Base-by-base conservation (phyloP, 2,113 vertebrate genomes). In the Synchiropus splendidus region DNA sequence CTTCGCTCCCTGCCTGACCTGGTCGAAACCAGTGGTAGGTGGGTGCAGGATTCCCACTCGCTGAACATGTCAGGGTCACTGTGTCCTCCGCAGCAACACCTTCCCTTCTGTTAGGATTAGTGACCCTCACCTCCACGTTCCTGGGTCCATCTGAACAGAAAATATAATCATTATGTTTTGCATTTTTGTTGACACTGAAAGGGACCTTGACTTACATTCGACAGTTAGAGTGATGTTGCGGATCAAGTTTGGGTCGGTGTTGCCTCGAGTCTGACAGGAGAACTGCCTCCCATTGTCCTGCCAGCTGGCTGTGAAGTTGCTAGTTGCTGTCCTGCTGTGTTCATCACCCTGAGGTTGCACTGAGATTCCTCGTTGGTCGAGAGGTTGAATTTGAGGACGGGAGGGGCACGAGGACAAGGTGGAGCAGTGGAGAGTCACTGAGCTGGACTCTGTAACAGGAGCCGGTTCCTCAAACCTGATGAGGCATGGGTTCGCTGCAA, bases 401-500 rank as follows among this genome's bases (percentile, higher is more conserved):
- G 2, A 12, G 4, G 2, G 0, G 46, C 81, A 85, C 9, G 45
- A 16, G 5, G 0, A 10, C 6, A 2, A 15, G 11, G 75, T 81
- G 10, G 43, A 66, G 43, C 80, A 85, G 0, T 1, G 21, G 18
- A 83, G 16, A 0, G 2, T 62, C 9, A 77, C 14, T 0, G 1
- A 4, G 16, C n/a, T 0, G 6, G 1, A 64, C n/a, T 1, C n/a
- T n/a, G n/a, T n/a, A n/a, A n/a, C n/a, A n/a, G 3, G 0, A 9
- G 17, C 2, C 9, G 27, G 31, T 13, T 27, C 10, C 1, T 45
- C 2, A 51, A 81, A 60, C 2, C 43, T 50, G 38, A 84, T 43
- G 1, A 12, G 65, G 37, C 83, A 85, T 17, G 18, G 54, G 35
- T 84, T 82, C 2, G 61, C 83, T 85, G 48, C 16, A 64, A 67